Evolutionary conservation across 2,113 vertebrate genomes (phyloP), one percentile per base, ranked within the genome.

Genomic region (Cyprinus carpio): DNA sequence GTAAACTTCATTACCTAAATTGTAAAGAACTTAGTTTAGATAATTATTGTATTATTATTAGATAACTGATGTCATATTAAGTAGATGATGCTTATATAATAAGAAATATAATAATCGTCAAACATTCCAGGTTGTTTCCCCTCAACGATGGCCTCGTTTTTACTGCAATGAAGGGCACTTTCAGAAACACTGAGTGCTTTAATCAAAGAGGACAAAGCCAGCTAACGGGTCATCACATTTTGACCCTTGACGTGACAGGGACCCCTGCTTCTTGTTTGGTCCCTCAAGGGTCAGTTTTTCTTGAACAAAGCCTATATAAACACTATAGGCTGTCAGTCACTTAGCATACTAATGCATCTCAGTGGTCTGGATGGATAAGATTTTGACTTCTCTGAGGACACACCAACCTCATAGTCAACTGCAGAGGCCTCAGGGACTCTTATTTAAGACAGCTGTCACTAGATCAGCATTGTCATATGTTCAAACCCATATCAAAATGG

Each of bases 261-360:
- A 84, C 72, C 86, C 75, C 72, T 74, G 76, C 40, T 74, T 77
- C 71, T 58, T 84, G 51, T 85, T 86, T 86, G 81, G 82, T 86
- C 65, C 69, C 80, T 81, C 75, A 82, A 72, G 87, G 83, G 88
- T 89, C 79, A 80, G 88, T 79, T 87, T 87, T 75, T 75, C 58
- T 6, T 75, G 25, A 76, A 87, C 88, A 89, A 89, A 87, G 88
- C 85, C 72, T 82, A 65, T 82, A 65, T 87, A 89, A 89, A 87
- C 85, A 87, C 25, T 15, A n/a, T n/a, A 40, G 27, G 65, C 88
- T 83, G 85, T 85, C 85, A 83, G 64, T 89, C 84, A 89, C 85
- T 87, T 88, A 84, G 82, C 84, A 88, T 86, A 37, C 82, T 86
- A 86, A 84, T 86, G 62, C 82, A 72, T 83, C 76, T 81, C 67